Conservation (phyloP, 2,888 invertebrate species). For the Agonopterix subpropinquella region DNA sequence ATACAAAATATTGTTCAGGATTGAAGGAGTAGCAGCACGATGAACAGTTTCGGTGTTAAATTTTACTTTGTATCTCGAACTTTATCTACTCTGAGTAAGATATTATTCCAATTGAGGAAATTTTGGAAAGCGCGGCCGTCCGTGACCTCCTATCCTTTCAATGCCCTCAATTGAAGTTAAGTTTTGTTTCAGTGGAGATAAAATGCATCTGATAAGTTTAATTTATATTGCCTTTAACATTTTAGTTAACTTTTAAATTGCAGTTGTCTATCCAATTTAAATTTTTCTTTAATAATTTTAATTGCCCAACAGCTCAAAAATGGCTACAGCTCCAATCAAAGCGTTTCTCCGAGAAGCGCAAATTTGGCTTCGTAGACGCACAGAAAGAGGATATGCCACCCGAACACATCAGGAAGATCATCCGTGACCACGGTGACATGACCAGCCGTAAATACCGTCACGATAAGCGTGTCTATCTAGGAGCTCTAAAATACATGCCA, state of each 20-base stretch:
- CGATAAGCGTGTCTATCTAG: slow-evolving; percentile 98
- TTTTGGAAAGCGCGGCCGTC: too few species aligned
- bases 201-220: too few species aligned
- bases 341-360: slow-evolving; percentile 97
- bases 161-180: too few species aligned
- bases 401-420: slow-evolving; percentile 99
- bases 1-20: slow-evolving; percentile 20
- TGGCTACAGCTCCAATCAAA: slow-evolving; percentile 99
- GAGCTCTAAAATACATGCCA: slow-evolving; percentile 99
- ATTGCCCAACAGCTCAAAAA: slow-evolving; percentile 82
- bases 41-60: too few species aligned
- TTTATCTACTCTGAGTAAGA: too few species aligned
- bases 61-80: too few species aligned
- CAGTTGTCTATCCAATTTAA: too few species aligned
- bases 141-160: too few species aligned
- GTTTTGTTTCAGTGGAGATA: too few species aligned
- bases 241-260: too few species aligned
- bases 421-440: slow-evolving; percentile 99
- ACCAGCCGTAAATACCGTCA: slow-evolving; percentile 98
- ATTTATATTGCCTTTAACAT: too few species aligned
- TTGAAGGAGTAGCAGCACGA: background rate
- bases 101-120: too few species aligned
- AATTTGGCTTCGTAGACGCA: slow-evolving; percentile 98
- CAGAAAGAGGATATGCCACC: slow-evolving; percentile 99
- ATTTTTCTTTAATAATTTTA: background rate